Percentiles rank a stretch among this genome's conserved stretches.
Evolutionary conservation across 2,888 invertebrate genomes (phyloP).

Genomic region (Amphiduros pacificus): DNA sequence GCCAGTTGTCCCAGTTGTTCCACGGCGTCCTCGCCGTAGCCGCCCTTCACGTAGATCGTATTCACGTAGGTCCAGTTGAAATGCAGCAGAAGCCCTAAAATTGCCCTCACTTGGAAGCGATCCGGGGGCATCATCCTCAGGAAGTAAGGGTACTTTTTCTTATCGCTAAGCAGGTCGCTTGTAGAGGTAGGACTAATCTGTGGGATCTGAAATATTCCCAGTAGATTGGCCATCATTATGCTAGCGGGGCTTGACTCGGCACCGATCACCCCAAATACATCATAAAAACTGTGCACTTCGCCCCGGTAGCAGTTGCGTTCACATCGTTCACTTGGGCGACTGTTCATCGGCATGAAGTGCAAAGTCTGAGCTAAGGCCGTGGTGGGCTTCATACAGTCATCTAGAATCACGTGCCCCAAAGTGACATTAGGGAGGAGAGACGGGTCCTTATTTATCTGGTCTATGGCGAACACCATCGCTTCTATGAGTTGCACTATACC

Average conservation of each 20-base stretch:
- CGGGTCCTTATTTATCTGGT: conserved; percentile 34
- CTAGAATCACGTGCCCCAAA: conserved; percentile 40
- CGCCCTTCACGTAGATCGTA: conserved; percentile 73
- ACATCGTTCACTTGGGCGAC: neutral
- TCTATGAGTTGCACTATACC: conserved; percentile 40
- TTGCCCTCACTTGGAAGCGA: conserved; percentile 38
- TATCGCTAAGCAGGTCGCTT: conserved; percentile 45
- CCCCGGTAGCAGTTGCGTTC: neutral
- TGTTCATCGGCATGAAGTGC: conserved; percentile 33
- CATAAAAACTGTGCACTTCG: neutral
- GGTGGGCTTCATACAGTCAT: conserved; percentile 41
- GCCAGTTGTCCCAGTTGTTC: conserved; percentile 30
- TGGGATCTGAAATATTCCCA: conserved; percentile 41
- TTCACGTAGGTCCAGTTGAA: conserved; percentile 77
- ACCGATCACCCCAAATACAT: conserved; percentile 30
- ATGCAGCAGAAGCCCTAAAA: conserved; percentile 37
- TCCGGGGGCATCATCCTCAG: conserved; percentile 50
- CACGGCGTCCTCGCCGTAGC: conserved; percentile 44
- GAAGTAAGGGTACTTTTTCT: conserved; percentile 43
- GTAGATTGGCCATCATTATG: conserved; percentile 42
- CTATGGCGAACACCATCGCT: conserved; percentile 37
- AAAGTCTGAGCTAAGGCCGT: conserved; percentile 38
- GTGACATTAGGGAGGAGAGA: conserved; percentile 32
- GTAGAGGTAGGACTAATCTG: conserved; percentile 47
- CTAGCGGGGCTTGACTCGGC: conserved; percentile 44